Evolutionary conservation across 2,113 vertebrate species (phyloP).

Genomic region (Garra rufa): DNA sequence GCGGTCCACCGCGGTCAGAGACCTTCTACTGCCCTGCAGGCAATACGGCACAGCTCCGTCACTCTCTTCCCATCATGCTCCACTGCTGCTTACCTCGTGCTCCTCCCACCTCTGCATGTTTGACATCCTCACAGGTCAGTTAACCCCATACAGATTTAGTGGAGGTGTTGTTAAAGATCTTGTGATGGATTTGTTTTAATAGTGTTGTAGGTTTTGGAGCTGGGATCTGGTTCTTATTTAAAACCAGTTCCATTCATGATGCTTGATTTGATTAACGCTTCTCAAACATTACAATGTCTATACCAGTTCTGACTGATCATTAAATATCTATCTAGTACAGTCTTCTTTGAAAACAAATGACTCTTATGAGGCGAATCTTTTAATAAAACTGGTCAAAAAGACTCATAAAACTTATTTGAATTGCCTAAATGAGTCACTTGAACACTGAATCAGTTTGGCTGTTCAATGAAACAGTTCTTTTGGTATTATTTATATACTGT

Average conservation of each 20-base stretch:
- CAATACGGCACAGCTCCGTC: slow-evolving; percentile 56
- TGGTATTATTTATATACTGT: neutral
- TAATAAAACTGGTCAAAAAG: neutral
- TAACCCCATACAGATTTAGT: neutral
- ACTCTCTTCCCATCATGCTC: slow-evolving; percentile 63
- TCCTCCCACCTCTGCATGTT: slow-evolving; percentile 9
- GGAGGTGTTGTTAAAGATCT: neutral
- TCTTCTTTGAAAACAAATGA: neutral
- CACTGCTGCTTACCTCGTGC: slow-evolving; percentile 23
- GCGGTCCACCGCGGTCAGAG: slow-evolving; percentile 56
- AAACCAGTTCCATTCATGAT: neutral
- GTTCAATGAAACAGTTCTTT: neutral
- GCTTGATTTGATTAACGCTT: neutral
- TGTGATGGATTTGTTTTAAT: slow-evolving; percentile 1
- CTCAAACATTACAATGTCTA: neutral
- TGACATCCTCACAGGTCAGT: slow-evolving; percentile 10
- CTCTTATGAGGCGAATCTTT: neutral
- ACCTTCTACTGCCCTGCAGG: slow-evolving; percentile 71
- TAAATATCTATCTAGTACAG: neutral
- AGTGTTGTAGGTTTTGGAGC: neutral
- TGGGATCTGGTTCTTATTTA: neutral
- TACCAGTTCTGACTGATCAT: neutral
- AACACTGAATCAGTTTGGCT: neutral
- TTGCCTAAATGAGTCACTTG: neutral
- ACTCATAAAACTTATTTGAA: neutral